Percentiles rank a stretch among this genome's conserved stretches.
Conservation (phyloP, 2,888 invertebrate species). For the Rambutsinella grinnellia region DNA sequence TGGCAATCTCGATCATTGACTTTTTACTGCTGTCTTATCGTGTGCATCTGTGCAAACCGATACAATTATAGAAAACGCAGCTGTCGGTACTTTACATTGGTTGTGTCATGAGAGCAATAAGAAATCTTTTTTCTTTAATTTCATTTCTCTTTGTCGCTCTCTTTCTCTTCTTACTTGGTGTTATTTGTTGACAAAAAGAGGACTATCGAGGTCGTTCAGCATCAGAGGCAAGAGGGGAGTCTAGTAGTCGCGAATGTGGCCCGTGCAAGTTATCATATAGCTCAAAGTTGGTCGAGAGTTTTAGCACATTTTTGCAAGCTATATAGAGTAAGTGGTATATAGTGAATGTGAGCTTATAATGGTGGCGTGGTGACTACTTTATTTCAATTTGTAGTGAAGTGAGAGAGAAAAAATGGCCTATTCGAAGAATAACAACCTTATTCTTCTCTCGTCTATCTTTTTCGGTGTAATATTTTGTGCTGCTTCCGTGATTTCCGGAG, state of each 20-base stretch:
- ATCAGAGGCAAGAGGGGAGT: constrained; percentile 1
- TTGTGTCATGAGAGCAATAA: constrained; percentile 1
- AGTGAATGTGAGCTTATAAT: too few relatives aligned
- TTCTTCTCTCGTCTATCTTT: constrained; percentile 29
- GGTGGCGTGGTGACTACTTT: not conserved
- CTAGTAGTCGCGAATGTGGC: constrained; percentile 4
- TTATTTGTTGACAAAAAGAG: constrained; percentile 16
- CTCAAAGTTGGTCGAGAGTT: too few relatives aligned
- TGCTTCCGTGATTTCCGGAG: constrained; percentile 51
- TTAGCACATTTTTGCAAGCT: too few relatives aligned
- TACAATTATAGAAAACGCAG: not conserved
- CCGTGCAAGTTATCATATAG: constrained; percentile 18
- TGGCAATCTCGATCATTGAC: not conserved
- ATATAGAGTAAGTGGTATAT: not conserved
- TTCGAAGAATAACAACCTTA: not conserved
- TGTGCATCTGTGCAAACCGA: too few relatives aligned
- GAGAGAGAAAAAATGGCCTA: not conserved
- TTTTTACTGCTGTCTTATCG: too few relatives aligned
- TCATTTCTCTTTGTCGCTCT: not conserved
- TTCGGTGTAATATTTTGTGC: constrained; percentile 21
- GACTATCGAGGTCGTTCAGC: constrained; percentile 18
- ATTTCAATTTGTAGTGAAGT: not conserved
- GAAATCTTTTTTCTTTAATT: not conserved
- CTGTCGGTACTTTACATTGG: not conserved
- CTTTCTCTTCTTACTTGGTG: not conserved